Conservation (phyloP, 2,113 vertebrate genomes). For the Etheostoma cragini region DNA sequence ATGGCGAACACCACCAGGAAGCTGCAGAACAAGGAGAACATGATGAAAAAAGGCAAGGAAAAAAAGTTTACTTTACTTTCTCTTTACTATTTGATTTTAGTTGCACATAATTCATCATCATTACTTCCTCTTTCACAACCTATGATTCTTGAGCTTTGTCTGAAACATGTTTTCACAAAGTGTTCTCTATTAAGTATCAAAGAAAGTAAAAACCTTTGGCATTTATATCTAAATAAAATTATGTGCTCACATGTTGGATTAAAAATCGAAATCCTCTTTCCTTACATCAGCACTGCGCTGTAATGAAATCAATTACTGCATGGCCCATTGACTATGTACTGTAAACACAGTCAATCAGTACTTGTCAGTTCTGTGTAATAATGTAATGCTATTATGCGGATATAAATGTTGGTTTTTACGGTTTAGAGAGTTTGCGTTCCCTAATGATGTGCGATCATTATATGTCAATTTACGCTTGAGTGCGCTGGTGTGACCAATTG, state of each 20-base stretch:
- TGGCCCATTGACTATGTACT: conserved; percentile 55
- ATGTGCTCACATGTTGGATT: conserved; percentile 26
- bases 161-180: neutral
- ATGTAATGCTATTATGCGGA: conserved; percentile 56
- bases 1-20: conserved; percentile 87
- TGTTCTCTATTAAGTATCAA: neutral
- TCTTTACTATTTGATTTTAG: conserved; percentile 41
- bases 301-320: conserved; percentile 66
- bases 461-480: conserved; percentile 41
- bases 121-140: neutral
- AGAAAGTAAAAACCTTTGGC: neutral
- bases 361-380: conserved; percentile 58
- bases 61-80: too few relatives aligned
- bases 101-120: neutral
- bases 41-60: neutral
- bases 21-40: conserved; percentile 71
- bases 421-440: conserved; percentile 37
- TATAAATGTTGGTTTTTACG: conserved; percentile 57
- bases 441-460: conserved; percentile 49
- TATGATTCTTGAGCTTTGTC: neutral
- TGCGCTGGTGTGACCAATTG: conserved; percentile 31
- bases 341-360: conserved; percentile 59
- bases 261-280: conserved; percentile 56
- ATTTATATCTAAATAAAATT: neutral
- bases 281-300: conserved; percentile 36